Evolutionary conservation across 2,888 invertebrate species (phyloP), one percentile per base, ranked within the genome.

Genomic region (Orchesellides sinensis): DNA sequence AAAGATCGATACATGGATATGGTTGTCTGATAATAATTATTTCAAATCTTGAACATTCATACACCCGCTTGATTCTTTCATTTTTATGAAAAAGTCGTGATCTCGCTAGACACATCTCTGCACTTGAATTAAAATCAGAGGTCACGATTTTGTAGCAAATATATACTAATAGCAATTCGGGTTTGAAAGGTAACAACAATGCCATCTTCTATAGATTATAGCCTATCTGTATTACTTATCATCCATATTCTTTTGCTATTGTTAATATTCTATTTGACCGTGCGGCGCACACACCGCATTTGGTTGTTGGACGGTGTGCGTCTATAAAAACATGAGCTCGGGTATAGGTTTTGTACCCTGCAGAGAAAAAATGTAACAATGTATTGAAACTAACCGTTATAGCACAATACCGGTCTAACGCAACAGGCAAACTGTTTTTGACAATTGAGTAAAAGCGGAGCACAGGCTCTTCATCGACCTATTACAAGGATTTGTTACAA

Each of bases 401-500:
- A 29, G 6, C 10, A 32, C 17, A 19, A 23, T n/a, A 25, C 56
- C 69, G 56, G 68, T 69, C 69, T 54, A 47, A 8, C 69, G 23
- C 54, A 12, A 14, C 35, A 23, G 21, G 8, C 47, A 54, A 10
- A 27, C 17, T 49, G 19, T n/a, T 40, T n/a, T 21, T 21, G 54
- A 70, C 70, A 70, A 70, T 70, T 56, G 56, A 70, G 52, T 29
- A 27, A 8, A 19, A 40, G 40, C 40, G n/a, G 40, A 8, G 25
- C 21, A 59, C 1, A 59, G 17, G 59, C 17, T 32, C n/a, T n/a
- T 32, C 59, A 27, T 59, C n/a, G n/a, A n/a, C n/a, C n/a, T n/a
- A 66, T 35, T 61, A 68, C 19, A 68, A 40, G 68, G 69, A 78
- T 78, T 69, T 78, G 68, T 65, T 72, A 72, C 72, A 54, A 47